These are phyloP conservation scores for Dissostichus mawsoni DNA, from an alignment of 2,113 vertebrate species.

Conservation along the genomic window DNA sequence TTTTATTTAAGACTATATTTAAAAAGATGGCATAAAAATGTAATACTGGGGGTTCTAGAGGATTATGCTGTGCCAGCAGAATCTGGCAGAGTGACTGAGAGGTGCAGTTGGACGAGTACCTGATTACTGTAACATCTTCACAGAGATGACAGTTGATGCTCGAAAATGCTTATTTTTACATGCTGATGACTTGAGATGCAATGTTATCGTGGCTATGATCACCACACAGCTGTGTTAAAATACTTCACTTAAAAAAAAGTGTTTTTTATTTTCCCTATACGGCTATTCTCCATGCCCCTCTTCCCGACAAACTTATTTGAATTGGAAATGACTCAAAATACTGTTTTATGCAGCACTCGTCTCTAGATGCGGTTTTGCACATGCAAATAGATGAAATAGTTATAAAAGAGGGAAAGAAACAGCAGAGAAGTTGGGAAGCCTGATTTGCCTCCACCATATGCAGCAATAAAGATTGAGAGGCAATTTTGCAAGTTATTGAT, in stretches of 20 bases:
- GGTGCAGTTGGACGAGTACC: conserved; percentile 45
- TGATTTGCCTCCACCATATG: not conserved
- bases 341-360: conserved; percentile 39
- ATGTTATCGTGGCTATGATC: conserved; percentile 31
- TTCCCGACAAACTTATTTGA: conserved; percentile 48
- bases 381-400: conserved; percentile 34
- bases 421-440: not conserved
- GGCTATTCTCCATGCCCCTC: conserved; percentile 24
- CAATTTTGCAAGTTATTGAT: conserved; percentile 20
- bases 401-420: conserved; percentile 1
- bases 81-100: conserved; percentile 58
- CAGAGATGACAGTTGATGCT: conserved; percentile 22
- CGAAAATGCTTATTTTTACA: not conserved
- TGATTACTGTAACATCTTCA: conserved; percentile 48
- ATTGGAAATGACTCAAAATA: conserved; percentile 51
- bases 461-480: conserved; percentile 8
- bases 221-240: conserved; percentile 11
- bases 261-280: conserved; percentile 17
- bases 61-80: conserved; percentile 61
- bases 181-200: not conserved
- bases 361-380: conserved; percentile 10
- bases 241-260: not conserved
- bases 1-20: conserved; percentile 60
- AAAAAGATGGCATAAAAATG: conserved; percentile 65
- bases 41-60: conserved; percentile 54